Conservation (phyloP, 1,140 invertebrate genomes). For the Lucilia sericata region DNA sequence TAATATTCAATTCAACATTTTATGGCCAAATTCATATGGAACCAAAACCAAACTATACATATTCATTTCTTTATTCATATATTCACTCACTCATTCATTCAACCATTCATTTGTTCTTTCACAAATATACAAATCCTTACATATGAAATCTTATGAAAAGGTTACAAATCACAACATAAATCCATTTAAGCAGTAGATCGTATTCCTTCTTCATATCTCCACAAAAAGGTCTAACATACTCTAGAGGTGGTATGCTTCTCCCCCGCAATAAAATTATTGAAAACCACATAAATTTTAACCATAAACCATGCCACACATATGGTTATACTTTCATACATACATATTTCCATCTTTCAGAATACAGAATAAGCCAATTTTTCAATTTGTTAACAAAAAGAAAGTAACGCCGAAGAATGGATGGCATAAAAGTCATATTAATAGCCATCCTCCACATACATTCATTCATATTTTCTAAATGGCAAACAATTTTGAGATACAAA, state of each 20-base stretch:
- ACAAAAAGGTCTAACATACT: neutral
- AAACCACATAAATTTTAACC: slow-evolving; percentile 36
- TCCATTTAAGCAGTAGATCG: slow-evolving; percentile 35
- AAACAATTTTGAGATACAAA: neutral
- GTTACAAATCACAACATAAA: slow-evolving; percentile 43
- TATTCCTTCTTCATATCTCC: neutral
- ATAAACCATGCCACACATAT: slow-evolving; percentile 1
- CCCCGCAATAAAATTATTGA: slow-evolving; percentile 26
- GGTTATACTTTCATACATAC: too few species aligned
- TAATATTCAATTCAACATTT: slow-evolving; percentile 40
- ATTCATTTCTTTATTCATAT: neutral
- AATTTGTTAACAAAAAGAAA: slow-evolving; percentile 28
- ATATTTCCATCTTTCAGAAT: neutral
- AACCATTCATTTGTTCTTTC: neutral
- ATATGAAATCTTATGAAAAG: slow-evolving; percentile 26
- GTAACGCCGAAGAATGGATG: too few species aligned
- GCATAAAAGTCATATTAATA: neutral
- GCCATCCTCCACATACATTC: neutral
- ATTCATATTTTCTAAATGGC: slow-evolving; percentile 6
- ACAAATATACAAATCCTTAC: neutral
- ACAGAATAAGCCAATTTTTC: slow-evolving; percentile 38
- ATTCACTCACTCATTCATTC: neutral
- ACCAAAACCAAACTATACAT: too few species aligned
- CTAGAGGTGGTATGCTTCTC: neutral
- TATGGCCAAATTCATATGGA: slow-evolving; percentile 17